Evolutionary conservation across 1,140 invertebrate genomes (phyloP), one percentile per base, ranked within the genome.

Genomic region (Apocrypta bakeri): DNA sequence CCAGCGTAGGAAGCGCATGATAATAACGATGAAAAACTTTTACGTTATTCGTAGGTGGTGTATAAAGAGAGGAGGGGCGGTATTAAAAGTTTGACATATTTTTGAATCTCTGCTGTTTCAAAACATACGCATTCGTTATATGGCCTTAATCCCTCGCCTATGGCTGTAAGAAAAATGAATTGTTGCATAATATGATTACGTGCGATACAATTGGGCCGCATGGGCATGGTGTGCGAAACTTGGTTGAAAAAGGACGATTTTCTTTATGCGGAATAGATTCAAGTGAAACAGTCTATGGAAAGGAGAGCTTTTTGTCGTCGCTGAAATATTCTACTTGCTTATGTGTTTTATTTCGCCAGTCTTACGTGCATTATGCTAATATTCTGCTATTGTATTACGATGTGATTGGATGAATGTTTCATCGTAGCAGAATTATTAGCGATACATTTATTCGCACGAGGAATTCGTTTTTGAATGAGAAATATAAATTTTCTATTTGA

Each of bases 11-110:
- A 63, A 73, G 37, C 29, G n/a, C 40, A 69, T 56, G 80, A 48
- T 81, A 75, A 75, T 76, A 81, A 74, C 68, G 73, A 81, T 42
- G 29, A 9, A 21, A 76, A 81, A 81, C 71, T 81, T 81, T 81
- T 56, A 0, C 71, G 25, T 75, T 69, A 68, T 66, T 66, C 31
- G 14, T 2, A 0, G 3, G 21, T 21, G 21, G 6, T 14, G 17
- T 56, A 21, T 56, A 56, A 17, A 1, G 17, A 21, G 4, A 56
- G 17, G 14, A 37, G 33, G 48, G 3, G 48, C 21, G 12, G 73
- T 56, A 69, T 81, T 81, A 76, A 76, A 72, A 77, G 64, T 82
- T 77, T 24, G 31, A 17, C 37, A 40, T 17, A 37, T 73, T 80
- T 80, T 73, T 21, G 42, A 14, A n/a, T 27, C 27, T 4, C 40